A percentile compares a stretch with the other conserved stretches of the same genome.
Evolutionary conservation across 2,888 invertebrate species (phyloP).

Genomic region (Protodeltote pygarga): DNA sequence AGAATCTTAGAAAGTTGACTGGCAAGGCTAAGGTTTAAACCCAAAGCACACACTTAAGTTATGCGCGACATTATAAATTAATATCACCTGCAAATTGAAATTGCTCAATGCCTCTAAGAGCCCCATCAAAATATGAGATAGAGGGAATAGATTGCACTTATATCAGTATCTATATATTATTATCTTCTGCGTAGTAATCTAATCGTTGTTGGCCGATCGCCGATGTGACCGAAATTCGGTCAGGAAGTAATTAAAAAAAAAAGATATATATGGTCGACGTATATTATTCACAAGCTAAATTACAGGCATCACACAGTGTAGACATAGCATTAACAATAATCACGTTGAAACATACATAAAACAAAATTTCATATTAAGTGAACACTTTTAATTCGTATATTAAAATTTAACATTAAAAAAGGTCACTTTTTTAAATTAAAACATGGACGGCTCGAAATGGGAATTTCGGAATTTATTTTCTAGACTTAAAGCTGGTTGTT

Average conservation of each 20-base stretch:
- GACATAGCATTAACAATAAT: slow-evolving; percentile 20
- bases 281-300: slow-evolving; percentile 13
- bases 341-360: slow-evolving; percentile 30
- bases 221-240: slow-evolving; percentile 1
- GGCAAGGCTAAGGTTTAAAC: too few relatives aligned
- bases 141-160: too few relatives aligned
- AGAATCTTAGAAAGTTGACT: too few relatives aligned
- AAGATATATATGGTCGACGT: slow-evolving; percentile 1
- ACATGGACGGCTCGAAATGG: slow-evolving; percentile 69
- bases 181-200: too few relatives aligned
- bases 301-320: slow-evolving; percentile 25
- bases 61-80: too few relatives aligned
- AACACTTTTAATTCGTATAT: slow-evolving; percentile 70
- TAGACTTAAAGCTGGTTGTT: slow-evolving; percentile 32
- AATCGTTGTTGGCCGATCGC: too few relatives aligned
- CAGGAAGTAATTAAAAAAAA: neutral
- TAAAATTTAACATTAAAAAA: slow-evolving; percentile 60
- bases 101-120: too few relatives aligned
- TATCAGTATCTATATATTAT: too few relatives aligned
- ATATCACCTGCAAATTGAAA: too few relatives aligned
- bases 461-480: slow-evolving; percentile 24
- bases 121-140: too few relatives aligned
- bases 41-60: too few relatives aligned
- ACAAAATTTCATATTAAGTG: slow-evolving; percentile 55
- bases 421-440: slow-evolving; percentile 62